These are phyloP conservation scores for Pandion haliaetus DNA, from an alignment of 2,113 vertebrate species.

Conservation along the genomic window DNA sequence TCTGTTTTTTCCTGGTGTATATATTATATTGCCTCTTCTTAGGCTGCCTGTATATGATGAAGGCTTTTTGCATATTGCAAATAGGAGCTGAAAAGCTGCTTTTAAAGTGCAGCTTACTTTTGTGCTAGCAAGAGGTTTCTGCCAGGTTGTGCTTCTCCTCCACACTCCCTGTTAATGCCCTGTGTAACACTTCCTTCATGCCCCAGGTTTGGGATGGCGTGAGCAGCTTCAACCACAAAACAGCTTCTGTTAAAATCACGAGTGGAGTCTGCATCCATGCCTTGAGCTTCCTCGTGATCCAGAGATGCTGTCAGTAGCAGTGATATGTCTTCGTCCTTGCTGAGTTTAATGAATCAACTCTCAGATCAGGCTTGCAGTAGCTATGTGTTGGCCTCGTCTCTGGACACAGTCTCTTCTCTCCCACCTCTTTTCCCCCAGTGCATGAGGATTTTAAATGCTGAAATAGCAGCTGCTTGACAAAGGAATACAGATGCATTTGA, in stretches of 20 bases:
- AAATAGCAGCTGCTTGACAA: neutral
- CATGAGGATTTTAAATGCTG: neutral
- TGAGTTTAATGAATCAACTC: neutral
- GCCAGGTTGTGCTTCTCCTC: neutral
- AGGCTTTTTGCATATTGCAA: neutral
- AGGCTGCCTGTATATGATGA: neutral
- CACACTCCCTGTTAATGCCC: fast-evolving
- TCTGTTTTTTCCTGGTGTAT: neutral
- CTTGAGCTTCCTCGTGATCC: neutral
- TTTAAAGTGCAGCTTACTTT: neutral
- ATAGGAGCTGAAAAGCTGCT: neutral
- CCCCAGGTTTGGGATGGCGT: neutral
- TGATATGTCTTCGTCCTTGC: neutral
- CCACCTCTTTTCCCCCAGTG: neutral
- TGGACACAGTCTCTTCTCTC: neutral
- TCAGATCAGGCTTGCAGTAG: neutral
- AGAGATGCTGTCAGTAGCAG: neutral
- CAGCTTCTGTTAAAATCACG: neutral
- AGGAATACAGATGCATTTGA: neutral
- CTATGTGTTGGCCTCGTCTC: neutral
- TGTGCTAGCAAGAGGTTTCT: neutral
- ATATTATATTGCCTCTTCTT: neutral
- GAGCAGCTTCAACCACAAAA: neutral
- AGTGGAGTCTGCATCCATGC: neutral
- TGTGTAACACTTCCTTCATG: neutral